Conservation (phyloP, 2,113 vertebrate genomes). For the Pseudolaguvia tuberculata region DNA sequence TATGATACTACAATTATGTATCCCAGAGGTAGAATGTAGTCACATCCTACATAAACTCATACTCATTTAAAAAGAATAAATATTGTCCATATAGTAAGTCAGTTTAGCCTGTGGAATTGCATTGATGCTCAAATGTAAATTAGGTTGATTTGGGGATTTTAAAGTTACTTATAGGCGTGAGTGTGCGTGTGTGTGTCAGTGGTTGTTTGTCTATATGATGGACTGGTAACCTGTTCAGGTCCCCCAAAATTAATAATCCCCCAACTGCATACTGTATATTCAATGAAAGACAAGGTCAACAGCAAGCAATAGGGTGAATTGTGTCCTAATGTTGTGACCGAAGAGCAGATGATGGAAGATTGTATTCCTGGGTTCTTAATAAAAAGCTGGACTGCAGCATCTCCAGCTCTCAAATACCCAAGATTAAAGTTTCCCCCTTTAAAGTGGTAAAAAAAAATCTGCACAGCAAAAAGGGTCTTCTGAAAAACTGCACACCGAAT, state of each 20-base stretch:
- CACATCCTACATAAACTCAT: neutral
- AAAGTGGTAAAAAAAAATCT: neutral
- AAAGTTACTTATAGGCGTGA: too few relatives aligned
- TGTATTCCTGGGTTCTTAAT: neutral
- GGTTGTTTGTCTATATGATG: too few relatives aligned
- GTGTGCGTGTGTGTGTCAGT: too few relatives aligned
- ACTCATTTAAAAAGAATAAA: neutral
- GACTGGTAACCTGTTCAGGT: too few relatives aligned
- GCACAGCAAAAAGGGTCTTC: neutral
- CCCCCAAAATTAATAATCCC: too few relatives aligned
- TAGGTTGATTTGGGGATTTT: too few relatives aligned
- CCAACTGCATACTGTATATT: too few relatives aligned
- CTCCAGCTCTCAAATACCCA: neutral
- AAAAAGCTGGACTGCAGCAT: neutral
- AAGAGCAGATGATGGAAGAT: neutral
- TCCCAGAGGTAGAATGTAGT: too few relatives aligned
- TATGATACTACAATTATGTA: too few relatives aligned
- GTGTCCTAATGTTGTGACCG: conserved; percentile 17
- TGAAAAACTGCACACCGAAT: neutral
- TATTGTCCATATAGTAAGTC: neutral
- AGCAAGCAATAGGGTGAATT: neutral
- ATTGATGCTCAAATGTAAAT: neutral
- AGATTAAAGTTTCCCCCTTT: neutral
- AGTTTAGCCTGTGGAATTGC: neutral
- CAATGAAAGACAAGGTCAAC: too few relatives aligned